Base-by-base conservation (phyloP, 2,797 vertebrate genomes). In the Hirundo rustica region DNA sequence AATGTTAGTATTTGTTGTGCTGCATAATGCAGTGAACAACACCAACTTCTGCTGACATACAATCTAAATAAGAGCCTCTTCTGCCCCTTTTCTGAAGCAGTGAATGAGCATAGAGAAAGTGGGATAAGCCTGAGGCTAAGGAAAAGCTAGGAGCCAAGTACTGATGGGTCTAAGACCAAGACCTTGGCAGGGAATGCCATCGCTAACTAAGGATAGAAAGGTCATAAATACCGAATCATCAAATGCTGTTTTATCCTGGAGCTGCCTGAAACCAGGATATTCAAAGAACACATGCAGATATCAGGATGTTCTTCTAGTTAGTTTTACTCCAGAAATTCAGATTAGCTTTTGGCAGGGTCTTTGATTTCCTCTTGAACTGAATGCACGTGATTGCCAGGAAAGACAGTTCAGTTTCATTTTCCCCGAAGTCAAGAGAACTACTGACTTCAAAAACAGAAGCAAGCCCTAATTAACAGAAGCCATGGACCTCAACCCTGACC, bases 331-430 rank as follows among this genome's bases (percentile, higher is more conserved):
- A 71, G 58, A 70, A 92, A 80, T 83, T 89, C 1, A 0, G 75
- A 34, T 26, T 72, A 19, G 23, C 47, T 88, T 89, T 83, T 58
- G 81, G 30, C 62, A 76, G 23, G 64, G 51, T 40, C 79, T 96
- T 86, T 89, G 72, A 74, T 95, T 95, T 79, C 67, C 47, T 79
- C 87, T 84, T 84, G 70, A 86, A 75, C 77, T 84, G 85, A 51
- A 72, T 73, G 84, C 58, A n/a, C 20, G 23, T 2, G 2, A 26
- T 40, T 67, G 40, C 51, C 64, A 62, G 82, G 51, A 83, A 91
- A 50, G 68, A 67, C 57, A 51, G 29, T 27, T 82, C 32, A 60
- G 36, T 50, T 80, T 78, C 29, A 34, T 88, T 79, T 66, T 71
- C 48, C 77, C 65, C 68, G 48, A 85, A 90, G 79, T 87, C 84